Percentiles rank a stretch among this genome's conserved stretches.
These are phyloP conservation scores for Chitala chitala DNA, from an alignment of 2,113 vertebrate species.

Conservation along the genomic window DNA sequence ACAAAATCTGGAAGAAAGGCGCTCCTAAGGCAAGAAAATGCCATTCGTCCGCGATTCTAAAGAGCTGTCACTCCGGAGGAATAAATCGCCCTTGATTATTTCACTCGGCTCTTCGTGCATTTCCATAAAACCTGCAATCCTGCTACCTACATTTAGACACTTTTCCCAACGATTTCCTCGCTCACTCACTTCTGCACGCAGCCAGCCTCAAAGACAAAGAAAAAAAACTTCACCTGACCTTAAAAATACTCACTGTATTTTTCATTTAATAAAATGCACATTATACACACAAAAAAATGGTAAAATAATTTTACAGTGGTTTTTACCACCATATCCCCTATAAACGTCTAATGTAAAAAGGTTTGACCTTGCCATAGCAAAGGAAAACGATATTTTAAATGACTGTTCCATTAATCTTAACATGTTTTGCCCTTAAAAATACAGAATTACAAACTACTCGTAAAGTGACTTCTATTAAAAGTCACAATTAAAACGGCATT, in stretches of 20 bases:
- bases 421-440: neutral
- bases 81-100: conserved; percentile 68
- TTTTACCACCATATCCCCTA: too few species aligned
- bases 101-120: conserved; percentile 45
- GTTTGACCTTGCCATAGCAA: too few species aligned
- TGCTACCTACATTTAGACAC: conserved; percentile 26
- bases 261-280: neutral
- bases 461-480: neutral
- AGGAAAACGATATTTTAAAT: too few species aligned
- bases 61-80: conserved; percentile 73
- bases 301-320: too few species aligned
- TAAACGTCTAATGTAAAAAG: too few species aligned
- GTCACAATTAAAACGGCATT: neutral
- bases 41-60: conserved; percentile 74
- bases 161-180: conserved; percentile 37
- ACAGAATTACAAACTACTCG: neutral
- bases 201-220: too few species aligned
- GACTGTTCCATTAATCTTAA: too few species aligned
- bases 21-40: conserved; percentile 74
- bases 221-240: too few species aligned
- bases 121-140: conserved; percentile 42
- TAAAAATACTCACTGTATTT: neutral
- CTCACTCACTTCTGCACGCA: conserved; percentile 25
- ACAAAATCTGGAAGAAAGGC: conserved; percentile 77
- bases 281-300: too few species aligned